Percentiles rank a stretch among this genome's conserved stretches.
Conservation (phyloP, 2,888 invertebrate genomes). For the Dolomedes plantarius region DNA sequence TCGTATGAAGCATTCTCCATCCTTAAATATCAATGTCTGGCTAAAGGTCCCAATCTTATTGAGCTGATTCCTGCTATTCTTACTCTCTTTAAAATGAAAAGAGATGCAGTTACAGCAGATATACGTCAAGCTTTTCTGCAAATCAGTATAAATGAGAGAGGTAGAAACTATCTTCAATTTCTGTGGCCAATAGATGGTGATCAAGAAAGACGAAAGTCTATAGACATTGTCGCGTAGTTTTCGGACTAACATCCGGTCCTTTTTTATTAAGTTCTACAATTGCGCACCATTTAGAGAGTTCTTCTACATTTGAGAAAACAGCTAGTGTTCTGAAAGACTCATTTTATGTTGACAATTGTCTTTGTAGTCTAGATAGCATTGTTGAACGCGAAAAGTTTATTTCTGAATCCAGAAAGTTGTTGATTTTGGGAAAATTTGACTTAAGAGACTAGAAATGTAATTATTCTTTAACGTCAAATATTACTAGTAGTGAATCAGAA, state of each 20-base stretch:
- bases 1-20: neutral
- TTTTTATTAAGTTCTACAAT: neutral
- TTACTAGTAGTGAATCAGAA: too few species aligned
- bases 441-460: too few species aligned
- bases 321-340: too few species aligned
- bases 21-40: neutral
- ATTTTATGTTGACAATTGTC: too few species aligned
- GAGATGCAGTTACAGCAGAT: neutral
- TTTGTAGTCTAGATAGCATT: too few species aligned
- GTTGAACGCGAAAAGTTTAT: too few species aligned
- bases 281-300: neutral
- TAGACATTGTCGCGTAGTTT: neutral
- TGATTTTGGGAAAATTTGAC: too few species aligned
- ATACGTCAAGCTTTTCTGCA: neutral
- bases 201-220: neutral
- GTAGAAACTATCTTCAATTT: neutral
- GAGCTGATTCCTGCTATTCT: neutral
- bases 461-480: too few species aligned
- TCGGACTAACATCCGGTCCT: neutral
- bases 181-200: neutral
- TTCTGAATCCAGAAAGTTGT: too few species aligned
- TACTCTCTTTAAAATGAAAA: neutral
- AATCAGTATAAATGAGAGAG: neutral
- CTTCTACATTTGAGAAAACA: neutral
- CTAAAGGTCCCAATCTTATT: neutral